Percentiles rank a stretch among this genome's conserved stretches.
Conservation (phyloP, 1,140 invertebrate species). For the Drosophila rufa region DNA sequence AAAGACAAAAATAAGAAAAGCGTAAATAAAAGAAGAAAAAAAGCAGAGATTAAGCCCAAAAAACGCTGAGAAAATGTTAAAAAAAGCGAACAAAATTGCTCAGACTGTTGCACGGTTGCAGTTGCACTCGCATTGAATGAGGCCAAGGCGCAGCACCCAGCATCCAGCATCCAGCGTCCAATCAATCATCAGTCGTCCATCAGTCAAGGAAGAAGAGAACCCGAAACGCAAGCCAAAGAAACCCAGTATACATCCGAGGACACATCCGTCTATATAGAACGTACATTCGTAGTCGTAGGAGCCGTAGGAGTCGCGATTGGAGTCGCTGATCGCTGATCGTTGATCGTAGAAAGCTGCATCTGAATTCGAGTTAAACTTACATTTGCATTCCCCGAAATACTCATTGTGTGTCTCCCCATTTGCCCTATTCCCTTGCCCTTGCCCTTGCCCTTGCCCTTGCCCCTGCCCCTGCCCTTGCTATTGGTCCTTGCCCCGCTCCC, state of each 20-base stretch:
- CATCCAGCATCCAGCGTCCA: too few species aligned
- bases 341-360: slow-evolving; percentile 7
- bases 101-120: slow-evolving; percentile 65
- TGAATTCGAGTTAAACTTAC: slow-evolving; percentile 4
- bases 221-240: too few species aligned
- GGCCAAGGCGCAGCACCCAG: neutral
- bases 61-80: slow-evolving; percentile 62
- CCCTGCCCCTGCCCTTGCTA: too few species aligned
- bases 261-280: too few species aligned
- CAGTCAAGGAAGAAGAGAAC: too few species aligned
- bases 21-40: slow-evolving; percentile 8
- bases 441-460: neutral
- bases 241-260: too few species aligned
- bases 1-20: slow-evolving; percentile 20
- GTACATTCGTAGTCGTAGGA: too few species aligned
- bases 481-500: slow-evolving; percentile 2
- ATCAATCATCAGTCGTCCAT: too few species aligned
- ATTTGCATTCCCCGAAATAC: slow-evolving; percentile 13
- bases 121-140: slow-evolving; percentile 63
- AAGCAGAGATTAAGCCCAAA: slow-evolving; percentile 7
- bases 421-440: neutral
- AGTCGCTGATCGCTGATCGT: slow-evolving; percentile 12
- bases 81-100: slow-evolving; percentile 66
- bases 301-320: too few species aligned
- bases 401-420: slow-evolving; percentile 18